Evolutionary conservation across 2,113 vertebrate species (phyloP).

Genomic region (Trematomus loennbergii): DNA sequence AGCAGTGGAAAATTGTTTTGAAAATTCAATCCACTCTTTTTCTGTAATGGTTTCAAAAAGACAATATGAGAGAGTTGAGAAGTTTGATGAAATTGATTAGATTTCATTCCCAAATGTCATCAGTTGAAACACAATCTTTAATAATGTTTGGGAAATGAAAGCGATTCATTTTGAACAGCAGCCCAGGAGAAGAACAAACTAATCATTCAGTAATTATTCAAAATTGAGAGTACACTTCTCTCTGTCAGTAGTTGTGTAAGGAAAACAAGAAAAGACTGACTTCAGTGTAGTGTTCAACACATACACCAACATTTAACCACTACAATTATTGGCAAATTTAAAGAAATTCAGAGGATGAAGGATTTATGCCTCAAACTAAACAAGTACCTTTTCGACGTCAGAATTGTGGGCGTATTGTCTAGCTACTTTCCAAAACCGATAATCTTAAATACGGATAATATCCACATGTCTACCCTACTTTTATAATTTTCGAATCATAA

Average conservation of each 20-base stretch:
- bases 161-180: conserved; percentile 4
- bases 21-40: conserved; percentile 33
- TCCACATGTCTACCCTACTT: no score
- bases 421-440: no score
- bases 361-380: background rate
- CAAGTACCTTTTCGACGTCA: background rate
- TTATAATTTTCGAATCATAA: no score
- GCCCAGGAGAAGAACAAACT: background rate
- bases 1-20: conserved; percentile 29
- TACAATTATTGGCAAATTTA: no score
- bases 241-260: background rate
- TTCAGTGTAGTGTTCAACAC: background rate
- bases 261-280: background rate
- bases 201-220: conserved; percentile 1
- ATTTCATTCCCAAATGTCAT: conserved; percentile 23
- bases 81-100: conserved; percentile 39
- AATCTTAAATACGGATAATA: no score
- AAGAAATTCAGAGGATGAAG: no score
- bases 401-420: background rate
- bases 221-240: background rate
- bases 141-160: conserved; percentile 40
- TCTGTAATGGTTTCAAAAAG: conserved; percentile 18
- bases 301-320: background rate
- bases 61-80: conserved; percentile 20
- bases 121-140: conserved; percentile 18